These are phyloP conservation scores for Trissolcus basalis DNA, from an alignment of 1,140 invertebrate species.

Conservation along the genomic window DNA sequence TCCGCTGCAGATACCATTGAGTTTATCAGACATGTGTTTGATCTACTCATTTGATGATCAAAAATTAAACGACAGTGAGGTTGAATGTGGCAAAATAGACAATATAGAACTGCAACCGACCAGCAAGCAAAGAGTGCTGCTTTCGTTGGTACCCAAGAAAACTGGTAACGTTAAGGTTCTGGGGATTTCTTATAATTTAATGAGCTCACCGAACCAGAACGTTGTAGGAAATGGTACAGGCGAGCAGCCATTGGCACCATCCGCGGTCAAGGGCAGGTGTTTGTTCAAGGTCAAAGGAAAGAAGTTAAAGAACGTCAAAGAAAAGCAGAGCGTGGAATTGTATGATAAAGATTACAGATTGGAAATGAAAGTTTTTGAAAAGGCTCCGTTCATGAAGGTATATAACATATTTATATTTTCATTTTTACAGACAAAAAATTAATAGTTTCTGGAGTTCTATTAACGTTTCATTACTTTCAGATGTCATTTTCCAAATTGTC, in stretches of 20 bases:
- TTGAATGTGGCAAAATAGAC: constrained; percentile 73
- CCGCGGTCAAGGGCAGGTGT: constrained; percentile 79
- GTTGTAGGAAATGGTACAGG: constrained; percentile 20
- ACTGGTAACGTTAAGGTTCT: constrained; percentile 68
- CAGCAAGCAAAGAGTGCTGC: constrained; percentile 70
- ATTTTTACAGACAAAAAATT: background rate
- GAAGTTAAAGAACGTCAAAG: constrained; percentile 72
- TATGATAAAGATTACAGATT: constrained; percentile 79
- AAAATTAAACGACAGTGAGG: constrained; percentile 56
- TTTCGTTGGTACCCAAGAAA: constrained; percentile 64
- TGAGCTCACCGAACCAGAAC: constrained; percentile 56
- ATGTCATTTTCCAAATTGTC: constrained; percentile 83
- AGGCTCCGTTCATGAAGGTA: constrained; percentile 83
- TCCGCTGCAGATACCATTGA: constrained; percentile 85
- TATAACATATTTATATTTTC: constrained; percentile 64
- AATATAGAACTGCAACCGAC: constrained; percentile 68
- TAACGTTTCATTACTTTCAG: constrained; percentile 66
- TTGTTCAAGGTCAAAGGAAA: constrained; percentile 77
- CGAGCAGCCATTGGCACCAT: constrained; percentile 44
- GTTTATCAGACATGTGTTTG: constrained; percentile 84
- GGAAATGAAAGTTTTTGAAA: constrained; percentile 81
- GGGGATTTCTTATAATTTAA: constrained; percentile 69
- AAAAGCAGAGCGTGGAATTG: constrained; percentile 71
- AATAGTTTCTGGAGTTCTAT: too few species aligned
- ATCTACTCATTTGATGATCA: constrained; percentile 84